Evolutionary conservation across 53 echinoderm and acorn worm genomes (phyloP).

Genomic region (Zoroaster sp.): DNA sequence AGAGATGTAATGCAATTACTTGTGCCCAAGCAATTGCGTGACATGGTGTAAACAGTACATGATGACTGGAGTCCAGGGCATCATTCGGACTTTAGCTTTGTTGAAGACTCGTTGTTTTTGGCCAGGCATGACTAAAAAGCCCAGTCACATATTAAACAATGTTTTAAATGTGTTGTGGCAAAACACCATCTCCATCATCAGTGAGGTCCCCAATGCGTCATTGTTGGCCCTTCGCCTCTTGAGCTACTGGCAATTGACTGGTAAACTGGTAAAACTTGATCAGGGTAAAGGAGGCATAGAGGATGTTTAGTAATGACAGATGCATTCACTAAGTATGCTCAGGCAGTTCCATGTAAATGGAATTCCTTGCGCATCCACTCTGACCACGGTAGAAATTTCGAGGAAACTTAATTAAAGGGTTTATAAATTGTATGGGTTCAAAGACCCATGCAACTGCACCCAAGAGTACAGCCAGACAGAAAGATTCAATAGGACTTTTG

Average conservation of each 20-base stretch:
- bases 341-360: slow-evolving; percentile 73
- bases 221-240: slow-evolving; percentile 49
- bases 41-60: slow-evolving; percentile 32
- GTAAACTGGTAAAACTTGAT: slow-evolving; percentile 62
- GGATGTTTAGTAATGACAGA: slow-evolving; percentile 68
- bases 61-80: slow-evolving; percentile 57
- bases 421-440: slow-evolving; percentile 3
- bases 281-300: slow-evolving; percentile 28
- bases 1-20: slow-evolving; percentile 26
- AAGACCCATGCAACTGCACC: slow-evolving; percentile 20
- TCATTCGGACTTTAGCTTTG: slow-evolving; percentile 32
- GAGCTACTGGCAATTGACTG: slow-evolving; percentile 52
- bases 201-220: slow-evolving; percentile 21
- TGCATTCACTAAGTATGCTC: slow-evolving; percentile 67
- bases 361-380: slow-evolving; percentile 62
- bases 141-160: slow-evolving; percentile 15
- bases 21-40: slow-evolving; percentile 35
- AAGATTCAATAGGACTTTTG: slow-evolving; percentile 41
- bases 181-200: slow-evolving; percentile 43
- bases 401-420: slow-evolving; percentile 53
- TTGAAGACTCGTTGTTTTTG: slow-evolving; percentile 56
- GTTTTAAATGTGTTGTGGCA: slow-evolving; percentile 48
- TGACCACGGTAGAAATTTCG: slow-evolving; percentile 78
- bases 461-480: slow-evolving; percentile 46
- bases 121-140: slow-evolving; percentile 61